Percentiles rank a stretch among this genome's conserved stretches.
These are phyloP conservation scores for Perccottus glenii DNA, from an alignment of 2,113 vertebrate genomes.

Conservation along the genomic window DNA sequence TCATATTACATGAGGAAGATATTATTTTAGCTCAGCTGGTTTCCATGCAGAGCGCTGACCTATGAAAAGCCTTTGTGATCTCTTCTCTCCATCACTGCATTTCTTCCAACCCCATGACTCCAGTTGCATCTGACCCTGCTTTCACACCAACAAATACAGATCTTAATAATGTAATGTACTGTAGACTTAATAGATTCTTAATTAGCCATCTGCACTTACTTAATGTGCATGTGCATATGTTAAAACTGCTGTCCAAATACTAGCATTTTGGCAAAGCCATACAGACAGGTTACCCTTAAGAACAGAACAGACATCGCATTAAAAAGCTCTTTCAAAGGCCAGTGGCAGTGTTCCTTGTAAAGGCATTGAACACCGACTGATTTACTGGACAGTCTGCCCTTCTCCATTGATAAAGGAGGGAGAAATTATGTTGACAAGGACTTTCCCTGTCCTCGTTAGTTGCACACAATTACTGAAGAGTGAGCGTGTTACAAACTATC, in stretches of 20 bases:
- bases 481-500: constrained; percentile 46
- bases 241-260: not conserved
- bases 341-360: constrained; percentile 31
- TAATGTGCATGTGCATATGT: not conserved
- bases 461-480: constrained; percentile 50
- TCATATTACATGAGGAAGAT: constrained; percentile 61
- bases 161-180: not conserved
- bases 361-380: constrained; percentile 40
- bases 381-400: constrained; percentile 50
- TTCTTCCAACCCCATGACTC: not conserved
- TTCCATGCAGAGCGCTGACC: constrained; percentile 63
- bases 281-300: constrained; percentile 19
- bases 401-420: constrained; percentile 49
- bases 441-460: constrained; percentile 47
- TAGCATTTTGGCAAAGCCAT: not conserved
- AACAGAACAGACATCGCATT: constrained; percentile 37
- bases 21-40: constrained; percentile 54
- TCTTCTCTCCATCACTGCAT: constrained; percentile 17
- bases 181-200: no score
- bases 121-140: not conserved
- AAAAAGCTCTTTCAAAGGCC: constrained; percentile 30
- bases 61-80: constrained; percentile 36
- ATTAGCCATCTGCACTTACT: no score
- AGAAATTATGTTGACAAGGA: constrained; percentile 48
- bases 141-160: no score